A percentile compares a stretch with the other conserved stretches of the same genome.
Conservation (phyloP, 2,888 invertebrate species). For the Acleris laterana region DNA sequence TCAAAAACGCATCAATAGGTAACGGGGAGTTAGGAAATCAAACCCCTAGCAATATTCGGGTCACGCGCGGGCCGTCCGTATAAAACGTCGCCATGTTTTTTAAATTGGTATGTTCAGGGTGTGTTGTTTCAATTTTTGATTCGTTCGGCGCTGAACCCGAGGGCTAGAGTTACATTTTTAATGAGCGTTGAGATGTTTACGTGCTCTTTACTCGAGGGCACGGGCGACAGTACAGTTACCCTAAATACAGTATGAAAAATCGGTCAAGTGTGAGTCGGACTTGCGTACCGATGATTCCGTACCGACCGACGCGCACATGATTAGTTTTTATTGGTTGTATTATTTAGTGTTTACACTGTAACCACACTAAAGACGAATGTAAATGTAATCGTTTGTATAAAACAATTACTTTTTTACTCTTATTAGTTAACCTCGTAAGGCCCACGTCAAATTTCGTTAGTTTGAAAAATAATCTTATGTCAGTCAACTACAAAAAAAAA, state of each 20-base stretch:
- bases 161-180: constrained; percentile 28
- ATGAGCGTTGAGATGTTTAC: constrained; percentile 29
- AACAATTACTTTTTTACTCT: no score
- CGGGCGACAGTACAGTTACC: neutral
- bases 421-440: no score
- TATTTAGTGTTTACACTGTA: no score
- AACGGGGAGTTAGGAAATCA: constrained; percentile 21
- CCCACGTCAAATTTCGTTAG: no score
- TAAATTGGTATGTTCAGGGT: constrained; percentile 29
- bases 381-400: no score
- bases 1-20: constrained; percentile 8
- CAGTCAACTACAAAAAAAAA: no score
- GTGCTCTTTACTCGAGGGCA: constrained; percentile 8
- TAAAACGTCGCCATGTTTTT: constrained; percentile 31
- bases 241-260: neutral
- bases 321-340: no score
- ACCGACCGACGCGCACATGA: no score
- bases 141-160: constrained; percentile 9
- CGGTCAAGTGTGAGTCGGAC: no score
- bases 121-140: constrained; percentile 35
- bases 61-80: constrained; percentile 22
- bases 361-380: no score
- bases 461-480: no score
- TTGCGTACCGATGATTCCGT: no score
- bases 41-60: constrained; percentile 23